These are phyloP conservation scores for Pristionchus fissidentatus DNA, from an alignment of 2,888 invertebrate genomes.

Conservation along the genomic window DNA sequence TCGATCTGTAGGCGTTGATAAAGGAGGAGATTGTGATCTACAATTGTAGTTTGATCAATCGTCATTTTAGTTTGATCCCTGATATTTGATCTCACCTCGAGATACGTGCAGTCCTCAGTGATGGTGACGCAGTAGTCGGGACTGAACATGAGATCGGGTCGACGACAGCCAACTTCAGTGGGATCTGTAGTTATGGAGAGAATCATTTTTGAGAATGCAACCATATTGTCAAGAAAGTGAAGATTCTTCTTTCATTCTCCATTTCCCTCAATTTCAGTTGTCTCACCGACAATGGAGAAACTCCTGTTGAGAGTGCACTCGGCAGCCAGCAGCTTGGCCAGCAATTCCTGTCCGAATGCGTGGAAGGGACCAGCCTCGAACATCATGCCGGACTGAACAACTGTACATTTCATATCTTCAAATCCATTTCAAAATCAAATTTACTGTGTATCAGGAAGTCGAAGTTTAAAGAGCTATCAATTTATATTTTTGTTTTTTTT, in stretches of 20 bases:
- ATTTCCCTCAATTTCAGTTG: not conserved
- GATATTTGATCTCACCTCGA: conserved; percentile 52
- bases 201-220: not conserved
- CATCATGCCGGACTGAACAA: conserved; percentile 81
- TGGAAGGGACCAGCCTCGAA: conserved; percentile 97
- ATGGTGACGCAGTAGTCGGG: conserved; percentile 61
- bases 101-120: conserved; percentile 66
- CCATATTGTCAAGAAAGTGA: not conserved
- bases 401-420: no score
- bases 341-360: conserved; percentile 84
- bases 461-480: not conserved
- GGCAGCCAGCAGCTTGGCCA: conserved; percentile 57
- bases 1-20: conserved; percentile 66
- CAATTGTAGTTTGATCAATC: no score
- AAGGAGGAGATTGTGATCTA: conserved; percentile 59
- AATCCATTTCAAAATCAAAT: no score
- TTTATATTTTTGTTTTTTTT: not conserved
- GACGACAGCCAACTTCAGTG: conserved; percentile 47
- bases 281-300: conserved; percentile 60
- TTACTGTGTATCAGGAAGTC: not conserved
- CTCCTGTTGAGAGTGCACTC: conserved; percentile 60
- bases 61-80: not conserved
- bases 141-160: conserved; percentile 66
- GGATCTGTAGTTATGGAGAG: not conserved
- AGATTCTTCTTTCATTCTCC: not conserved